Percentiles rank a stretch among this genome's conserved stretches.
These are phyloP conservation scores for Clepsis dumicolana DNA, from an alignment of 2,888 invertebrate genomes.

Conservation along the genomic window DNA sequence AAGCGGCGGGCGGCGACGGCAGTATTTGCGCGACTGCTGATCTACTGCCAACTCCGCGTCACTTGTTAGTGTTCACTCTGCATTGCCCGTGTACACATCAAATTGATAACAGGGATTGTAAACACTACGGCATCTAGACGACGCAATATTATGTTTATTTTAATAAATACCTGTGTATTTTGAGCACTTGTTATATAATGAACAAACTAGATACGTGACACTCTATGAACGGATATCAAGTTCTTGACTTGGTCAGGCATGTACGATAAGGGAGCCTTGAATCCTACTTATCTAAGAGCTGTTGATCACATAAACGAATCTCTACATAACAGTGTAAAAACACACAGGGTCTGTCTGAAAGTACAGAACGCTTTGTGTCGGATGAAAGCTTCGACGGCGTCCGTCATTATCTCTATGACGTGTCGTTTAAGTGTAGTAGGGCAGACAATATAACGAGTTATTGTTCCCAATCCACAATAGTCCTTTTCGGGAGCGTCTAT, in stretches of 20 bases:
- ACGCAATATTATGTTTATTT: conserved; percentile 57
- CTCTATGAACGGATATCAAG: conserved; percentile 49
- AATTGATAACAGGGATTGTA: conserved; percentile 71
- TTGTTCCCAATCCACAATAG: conserved; percentile 8
- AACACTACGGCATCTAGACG: conserved; percentile 67
- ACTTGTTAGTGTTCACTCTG: conserved; percentile 65
- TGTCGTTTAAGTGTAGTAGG: conserved; percentile 21
- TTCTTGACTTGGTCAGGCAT: conserved; percentile 64
- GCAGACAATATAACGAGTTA: conserved; percentile 23
- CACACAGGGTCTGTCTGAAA: neutral
- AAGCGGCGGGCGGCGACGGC: conserved; percentile 54
- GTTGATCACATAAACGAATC: neutral
- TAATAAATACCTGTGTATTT: conserved; percentile 58
- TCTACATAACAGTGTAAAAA: conserved; percentile 3
- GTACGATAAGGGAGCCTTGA: conserved; percentile 59
- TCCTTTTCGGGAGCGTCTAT: conserved; percentile 5
- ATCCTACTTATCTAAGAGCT: conserved; percentile 18
- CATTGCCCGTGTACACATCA: conserved; percentile 59
- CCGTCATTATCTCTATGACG: conserved; percentile 18
- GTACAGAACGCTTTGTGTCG: conserved; percentile 3
- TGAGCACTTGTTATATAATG: conserved; percentile 50
- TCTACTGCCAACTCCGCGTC: conserved; percentile 74
- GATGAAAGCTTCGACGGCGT: conserved; percentile 8
- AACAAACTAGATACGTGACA: conserved; percentile 51
- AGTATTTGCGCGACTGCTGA: conserved; percentile 67